Evolutionary conservation across 2,888 invertebrate species (phyloP).

Genomic region (Harpagoxenus sublaevis): DNA sequence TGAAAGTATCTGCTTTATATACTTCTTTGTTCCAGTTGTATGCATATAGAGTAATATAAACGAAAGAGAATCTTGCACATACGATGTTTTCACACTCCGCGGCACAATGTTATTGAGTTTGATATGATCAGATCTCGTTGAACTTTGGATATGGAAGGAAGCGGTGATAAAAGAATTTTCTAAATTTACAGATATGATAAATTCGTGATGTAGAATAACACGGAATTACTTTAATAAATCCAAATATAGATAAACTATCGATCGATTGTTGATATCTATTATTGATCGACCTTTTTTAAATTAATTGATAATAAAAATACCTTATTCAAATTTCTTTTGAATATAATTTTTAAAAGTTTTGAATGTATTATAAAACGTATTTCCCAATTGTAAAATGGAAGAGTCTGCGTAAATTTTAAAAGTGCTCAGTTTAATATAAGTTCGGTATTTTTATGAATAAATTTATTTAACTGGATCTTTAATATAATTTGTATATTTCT

Average conservation of each 20-base stretch:
- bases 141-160: constrained; percentile 12
- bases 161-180: not conserved
- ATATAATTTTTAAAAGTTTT: not conserved
- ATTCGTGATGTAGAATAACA: not conserved
- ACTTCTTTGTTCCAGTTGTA: not conserved
- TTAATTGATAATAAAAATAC: not conserved
- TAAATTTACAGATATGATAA: not conserved
- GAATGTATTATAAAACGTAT: not conserved
- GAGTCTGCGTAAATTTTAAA: not conserved
- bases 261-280: too few species aligned
- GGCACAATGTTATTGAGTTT: not conserved
- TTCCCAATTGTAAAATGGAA: not conserved
- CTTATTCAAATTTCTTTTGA: not conserved
- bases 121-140: constrained; percentile 1
- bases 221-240: not conserved
- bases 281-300: not conserved
- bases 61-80: not conserved
- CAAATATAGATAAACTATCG: not conserved
- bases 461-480: not conserved
- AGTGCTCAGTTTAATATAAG: not conserved
- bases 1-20: not conserved
- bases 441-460: not conserved
- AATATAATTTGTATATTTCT: not conserved
- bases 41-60: constrained; percentile 12
- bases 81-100: constrained; percentile 12